Evolutionary conservation across 2,888 invertebrate species (phyloP).

Genomic region (Phyllotreta cruciferae): DNA sequence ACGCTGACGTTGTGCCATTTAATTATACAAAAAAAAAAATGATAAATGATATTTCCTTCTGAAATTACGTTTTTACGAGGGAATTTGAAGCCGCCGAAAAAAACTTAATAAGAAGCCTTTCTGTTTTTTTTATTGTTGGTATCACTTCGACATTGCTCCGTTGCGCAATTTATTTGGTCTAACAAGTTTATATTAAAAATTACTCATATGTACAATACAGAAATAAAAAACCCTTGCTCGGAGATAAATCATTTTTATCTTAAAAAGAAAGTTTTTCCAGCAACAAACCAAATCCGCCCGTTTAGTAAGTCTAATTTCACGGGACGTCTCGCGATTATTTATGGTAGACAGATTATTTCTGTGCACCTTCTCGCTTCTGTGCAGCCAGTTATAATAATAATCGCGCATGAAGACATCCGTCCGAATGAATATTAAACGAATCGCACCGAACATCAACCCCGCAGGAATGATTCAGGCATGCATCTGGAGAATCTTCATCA

Average conservation of each 20-base stretch:
- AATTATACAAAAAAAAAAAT: too few species aligned
- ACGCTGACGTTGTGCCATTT: too few species aligned
- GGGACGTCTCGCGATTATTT: not conserved
- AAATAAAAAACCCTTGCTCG: too few species aligned
- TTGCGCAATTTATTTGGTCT: too few species aligned
- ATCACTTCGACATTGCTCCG: too few species aligned
- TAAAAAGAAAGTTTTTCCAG: slow-evolving; percentile 5
- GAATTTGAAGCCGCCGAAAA: too few species aligned
- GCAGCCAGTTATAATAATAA: slow-evolving; percentile 14
- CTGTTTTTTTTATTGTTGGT: too few species aligned
- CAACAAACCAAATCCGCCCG: slow-evolving; percentile 7
- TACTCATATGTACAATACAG: too few species aligned
- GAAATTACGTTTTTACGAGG: too few species aligned
- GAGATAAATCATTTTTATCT: not conserved
- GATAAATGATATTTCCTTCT: too few species aligned
- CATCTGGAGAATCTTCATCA: slow-evolving; percentile 15
- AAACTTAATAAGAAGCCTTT: too few species aligned
- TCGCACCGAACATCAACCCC: slow-evolving; percentile 1
- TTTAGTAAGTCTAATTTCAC: slow-evolving; percentile 9
- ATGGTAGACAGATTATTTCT: slow-evolving; percentile 9
- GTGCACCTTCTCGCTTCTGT: not conserved
- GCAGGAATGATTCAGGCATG: not conserved
- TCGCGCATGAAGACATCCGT: slow-evolving; percentile 1
- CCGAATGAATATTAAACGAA: slow-evolving; percentile 8
- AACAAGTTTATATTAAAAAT: too few species aligned